These are phyloP conservation scores for Bubo scandiacus DNA, from an alignment of 2,113 vertebrate genomes.

Conservation along the genomic window DNA sequence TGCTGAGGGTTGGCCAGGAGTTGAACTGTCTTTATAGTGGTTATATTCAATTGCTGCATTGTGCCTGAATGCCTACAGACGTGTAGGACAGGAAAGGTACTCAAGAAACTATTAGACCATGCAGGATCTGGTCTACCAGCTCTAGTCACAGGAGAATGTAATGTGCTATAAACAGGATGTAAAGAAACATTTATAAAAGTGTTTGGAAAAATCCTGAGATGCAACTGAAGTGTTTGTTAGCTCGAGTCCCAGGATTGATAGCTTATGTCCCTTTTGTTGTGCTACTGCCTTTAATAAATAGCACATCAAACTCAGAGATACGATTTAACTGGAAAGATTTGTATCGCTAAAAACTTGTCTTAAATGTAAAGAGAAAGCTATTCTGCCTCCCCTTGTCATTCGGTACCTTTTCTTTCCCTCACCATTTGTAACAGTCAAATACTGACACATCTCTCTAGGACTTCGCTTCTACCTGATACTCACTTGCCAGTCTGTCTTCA, in stretches of 20 bases:
- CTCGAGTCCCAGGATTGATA: background rate
- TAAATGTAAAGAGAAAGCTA: background rate
- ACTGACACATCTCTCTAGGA: background rate
- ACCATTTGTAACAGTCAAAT: background rate
- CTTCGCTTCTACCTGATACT: background rate
- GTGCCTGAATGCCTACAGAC: background rate
- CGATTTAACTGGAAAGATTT: background rate
- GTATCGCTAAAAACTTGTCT: background rate
- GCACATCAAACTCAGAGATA: background rate
- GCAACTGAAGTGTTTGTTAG: background rate
- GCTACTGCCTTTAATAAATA: background rate
- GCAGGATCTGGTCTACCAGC: constrained; percentile 6
- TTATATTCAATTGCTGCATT: background rate
- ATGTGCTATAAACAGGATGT: background rate
- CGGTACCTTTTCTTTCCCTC: background rate
- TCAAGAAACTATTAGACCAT: background rate
- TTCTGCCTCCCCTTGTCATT: background rate
- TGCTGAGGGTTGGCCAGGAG: constrained; percentile 10
- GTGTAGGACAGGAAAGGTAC: background rate
- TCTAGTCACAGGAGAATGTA: background rate
- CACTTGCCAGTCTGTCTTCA: background rate
- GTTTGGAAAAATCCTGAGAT: background rate
- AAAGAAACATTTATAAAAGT: constrained; percentile 7
- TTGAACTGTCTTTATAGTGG: background rate
- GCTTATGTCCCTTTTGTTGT: background rate